These are phyloP conservation scores for Luehdorfia chinensis DNA, from an alignment of 1,140 invertebrate species.

Conservation along the genomic window DNA sequence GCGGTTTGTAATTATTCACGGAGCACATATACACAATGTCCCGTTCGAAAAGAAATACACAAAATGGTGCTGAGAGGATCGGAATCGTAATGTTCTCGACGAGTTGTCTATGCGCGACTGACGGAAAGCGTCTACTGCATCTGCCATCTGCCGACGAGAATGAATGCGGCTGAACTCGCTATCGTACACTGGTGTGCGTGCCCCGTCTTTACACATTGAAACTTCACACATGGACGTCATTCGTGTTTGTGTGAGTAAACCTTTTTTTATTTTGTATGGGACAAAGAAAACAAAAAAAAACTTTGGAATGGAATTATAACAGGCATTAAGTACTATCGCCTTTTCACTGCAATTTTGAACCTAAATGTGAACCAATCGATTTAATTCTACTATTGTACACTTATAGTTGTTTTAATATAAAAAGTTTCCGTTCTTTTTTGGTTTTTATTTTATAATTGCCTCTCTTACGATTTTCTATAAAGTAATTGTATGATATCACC, in stretches of 20 bases:
- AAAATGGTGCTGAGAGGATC: constrained; percentile 71
- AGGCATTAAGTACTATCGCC: constrained; percentile 39
- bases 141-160: constrained; percentile 75
- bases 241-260: constrained; percentile 39
- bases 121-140: constrained; percentile 70
- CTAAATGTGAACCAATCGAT: constrained; percentile 24
- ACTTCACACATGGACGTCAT: constrained; percentile 37
- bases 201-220: constrained; percentile 33
- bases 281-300: constrained; percentile 41
- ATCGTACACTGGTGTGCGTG: constrained; percentile 39
- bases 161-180: constrained; percentile 66
- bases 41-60: constrained; percentile 70
- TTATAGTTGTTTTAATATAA: too few species aligned
- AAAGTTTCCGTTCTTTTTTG: too few species aligned
- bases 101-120: constrained; percentile 73
- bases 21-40: constrained; percentile 74
- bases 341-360: constrained; percentile 42
- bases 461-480: too few species aligned
- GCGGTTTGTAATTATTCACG: constrained; percentile 62
- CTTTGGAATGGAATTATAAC: constrained; percentile 59
- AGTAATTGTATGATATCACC: too few species aligned
- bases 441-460: too few species aligned
- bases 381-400: too few species aligned
- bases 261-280: constrained; percentile 63
- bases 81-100: constrained; percentile 58